phyloP scores from a whole-genome alignment of 2,797 vertebrate species.

The Sebastes hubbsi region DNA sequence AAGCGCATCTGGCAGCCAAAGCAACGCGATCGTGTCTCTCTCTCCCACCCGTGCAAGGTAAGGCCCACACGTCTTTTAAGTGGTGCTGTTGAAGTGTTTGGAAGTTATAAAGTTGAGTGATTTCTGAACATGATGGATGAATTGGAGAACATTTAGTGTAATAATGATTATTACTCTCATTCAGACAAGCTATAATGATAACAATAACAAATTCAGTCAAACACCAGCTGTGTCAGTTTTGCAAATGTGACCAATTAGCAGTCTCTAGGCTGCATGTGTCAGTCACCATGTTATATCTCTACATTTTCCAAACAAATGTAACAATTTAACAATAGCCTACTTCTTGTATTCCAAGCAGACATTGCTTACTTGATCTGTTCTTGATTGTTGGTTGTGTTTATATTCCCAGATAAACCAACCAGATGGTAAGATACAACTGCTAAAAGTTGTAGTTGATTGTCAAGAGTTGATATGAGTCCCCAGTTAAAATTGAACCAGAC shows the following conservation, averaged over 20 bases:
- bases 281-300: neutral
- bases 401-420: neutral
- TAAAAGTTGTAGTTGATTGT: neutral
- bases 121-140: neutral
- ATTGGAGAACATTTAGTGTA: neutral
- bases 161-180: neutral
- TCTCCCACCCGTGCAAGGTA: constrained; percentile 77
- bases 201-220: neutral
- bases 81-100: neutral
- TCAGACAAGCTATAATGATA: neutral
- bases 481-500: neutral
- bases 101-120: neutral
- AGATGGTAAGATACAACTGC: neutral
- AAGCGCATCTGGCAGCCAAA: constrained; percentile 71
- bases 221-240: neutral
- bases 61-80: neutral
- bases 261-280: neutral
- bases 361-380: neutral
- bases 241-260: constrained; percentile 2
- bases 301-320: neutral
- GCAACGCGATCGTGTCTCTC: constrained; percentile 67
- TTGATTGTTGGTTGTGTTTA: neutral
- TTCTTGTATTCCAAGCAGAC: neutral
- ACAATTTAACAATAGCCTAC: neutral
- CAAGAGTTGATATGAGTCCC: neutral